Conservation (phyloP, 2,888 invertebrate species). For the Muschampia staudingeri region DNA sequence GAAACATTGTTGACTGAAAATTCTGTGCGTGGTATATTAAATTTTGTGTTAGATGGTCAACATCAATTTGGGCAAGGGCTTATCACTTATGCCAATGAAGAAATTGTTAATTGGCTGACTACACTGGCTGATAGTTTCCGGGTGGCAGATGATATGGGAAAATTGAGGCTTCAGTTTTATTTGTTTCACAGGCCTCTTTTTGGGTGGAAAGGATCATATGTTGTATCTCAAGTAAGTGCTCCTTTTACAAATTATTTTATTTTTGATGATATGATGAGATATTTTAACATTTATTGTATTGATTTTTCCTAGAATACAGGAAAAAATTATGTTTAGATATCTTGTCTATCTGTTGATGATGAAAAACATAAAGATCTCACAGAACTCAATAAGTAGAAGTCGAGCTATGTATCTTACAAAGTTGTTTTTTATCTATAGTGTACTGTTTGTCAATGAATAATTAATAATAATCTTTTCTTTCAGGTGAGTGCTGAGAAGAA, state of each 20-base stretch:
- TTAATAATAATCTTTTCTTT: constrained; percentile 23
- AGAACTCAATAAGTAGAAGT: too few relatives aligned
- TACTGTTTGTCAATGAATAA: not conserved
- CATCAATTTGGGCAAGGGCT: constrained; percentile 99
- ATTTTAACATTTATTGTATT: too few relatives aligned
- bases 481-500: constrained; percentile 97
- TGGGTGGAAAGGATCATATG: constrained; percentile 99
- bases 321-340: too few relatives aligned
- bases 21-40: constrained; percentile 97
- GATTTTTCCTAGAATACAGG: too few relatives aligned
- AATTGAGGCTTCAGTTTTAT: constrained; percentile 97
- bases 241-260: not conserved
- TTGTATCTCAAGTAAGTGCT: constrained; percentile 96
- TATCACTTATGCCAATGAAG: constrained; percentile 99
- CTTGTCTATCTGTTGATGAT: too few relatives aligned
- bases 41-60: constrained; percentile 98
- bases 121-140: constrained; percentile 99
- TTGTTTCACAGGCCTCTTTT: constrained; percentile 98
- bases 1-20: constrained; percentile 98
- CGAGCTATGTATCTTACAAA: too few relatives aligned
- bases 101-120: constrained; percentile 99
- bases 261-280: not conserved
- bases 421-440: not conserved
- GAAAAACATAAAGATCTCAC: too few relatives aligned
- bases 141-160: constrained; percentile 99